phyloP scores from a whole-genome alignment of 2,113 vertebrate species.

The Bolborhynchus lineola region DNA sequence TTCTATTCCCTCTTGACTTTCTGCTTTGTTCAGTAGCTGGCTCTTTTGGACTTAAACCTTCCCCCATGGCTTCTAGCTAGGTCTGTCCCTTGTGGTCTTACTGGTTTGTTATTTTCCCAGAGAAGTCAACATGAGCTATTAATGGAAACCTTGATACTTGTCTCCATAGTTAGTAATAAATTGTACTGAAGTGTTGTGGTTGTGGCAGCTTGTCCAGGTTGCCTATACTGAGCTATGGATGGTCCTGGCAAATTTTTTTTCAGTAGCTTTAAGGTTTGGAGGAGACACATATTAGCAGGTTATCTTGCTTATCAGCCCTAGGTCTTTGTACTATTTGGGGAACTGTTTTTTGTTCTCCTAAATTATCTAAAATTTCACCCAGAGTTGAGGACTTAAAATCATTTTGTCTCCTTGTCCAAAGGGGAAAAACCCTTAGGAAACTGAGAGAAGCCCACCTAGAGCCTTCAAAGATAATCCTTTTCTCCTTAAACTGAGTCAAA shows the following conservation, averaged over 20 bases:
- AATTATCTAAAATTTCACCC: not conserved
- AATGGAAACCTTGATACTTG: not conserved
- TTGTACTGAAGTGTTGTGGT: not conserved
- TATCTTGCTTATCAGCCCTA: not conserved
- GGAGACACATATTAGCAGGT: not conserved
- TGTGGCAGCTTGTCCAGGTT: not conserved
- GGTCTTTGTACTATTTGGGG: not conserved
- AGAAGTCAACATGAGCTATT: not conserved
- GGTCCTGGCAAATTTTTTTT: not conserved
- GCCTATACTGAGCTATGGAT: not conserved
- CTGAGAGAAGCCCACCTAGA: not conserved
- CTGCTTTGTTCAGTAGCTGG: not conserved
- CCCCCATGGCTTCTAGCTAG: not conserved
- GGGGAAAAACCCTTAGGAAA: not conserved
- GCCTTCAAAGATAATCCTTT: not conserved
- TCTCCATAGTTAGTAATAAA: not conserved
- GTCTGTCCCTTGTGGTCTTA: not conserved
- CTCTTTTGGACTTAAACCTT: not conserved
- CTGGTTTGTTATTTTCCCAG: not conserved
- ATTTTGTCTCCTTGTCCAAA: not conserved
- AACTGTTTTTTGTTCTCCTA: not conserved
- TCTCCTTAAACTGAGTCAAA: not conserved
- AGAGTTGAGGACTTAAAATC: not conserved
- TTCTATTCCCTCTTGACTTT: not conserved
- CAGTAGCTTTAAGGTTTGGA: not conserved